Base-by-base conservation (phyloP, 2,888 invertebrate species). In the Coenonympha arcania region DNA sequence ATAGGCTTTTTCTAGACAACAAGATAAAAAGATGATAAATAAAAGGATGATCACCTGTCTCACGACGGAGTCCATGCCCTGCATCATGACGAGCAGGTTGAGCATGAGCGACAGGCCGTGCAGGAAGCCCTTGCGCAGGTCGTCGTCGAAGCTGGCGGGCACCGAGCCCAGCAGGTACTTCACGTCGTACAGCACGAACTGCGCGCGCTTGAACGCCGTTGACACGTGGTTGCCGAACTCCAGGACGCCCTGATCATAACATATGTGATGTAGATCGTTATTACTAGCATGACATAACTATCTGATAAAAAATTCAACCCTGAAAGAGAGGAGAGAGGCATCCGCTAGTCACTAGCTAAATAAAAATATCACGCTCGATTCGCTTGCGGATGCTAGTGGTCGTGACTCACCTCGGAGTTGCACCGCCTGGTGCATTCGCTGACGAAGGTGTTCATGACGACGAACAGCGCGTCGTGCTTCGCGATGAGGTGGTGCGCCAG, bases 401-500 rank as follows among this genome's bases (percentile, higher is more conserved):
- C 98, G 79, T 99, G 16, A 16, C 69, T 58, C 18, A 82, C 88
- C 66, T 85, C 81, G 48, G 89, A 88, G 61, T 94, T 95, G 62
- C 92, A 91, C 59, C 93, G 90, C 9, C 92, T 86, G 16, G 92
- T 90, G 69, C 95, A 96, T 71, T 96, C 96, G 37, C 94, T 93
- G 56, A 95, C 90, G 69, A 98, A 95, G 0, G 96, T 94, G 64
- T 95, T 93, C 68, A 98, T 79, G n/a, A 98, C 88, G 49, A 94
- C 92, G 69, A 93, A 92, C n/a, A 99, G 86, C 2, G 96, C 95
- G 69, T 96, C 94, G 71, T 98, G 94, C 53, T 95, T 89, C 1
- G 94, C 94, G 46, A 99, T 95, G 46, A 99, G 88, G 73, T 93
- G 90, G 69, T 96, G 95, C 0, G 98, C 96, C 20, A 97, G 87